Base-by-base conservation (phyloP, 2,888 invertebrate species). In the Melolontha melolontha region DNA sequence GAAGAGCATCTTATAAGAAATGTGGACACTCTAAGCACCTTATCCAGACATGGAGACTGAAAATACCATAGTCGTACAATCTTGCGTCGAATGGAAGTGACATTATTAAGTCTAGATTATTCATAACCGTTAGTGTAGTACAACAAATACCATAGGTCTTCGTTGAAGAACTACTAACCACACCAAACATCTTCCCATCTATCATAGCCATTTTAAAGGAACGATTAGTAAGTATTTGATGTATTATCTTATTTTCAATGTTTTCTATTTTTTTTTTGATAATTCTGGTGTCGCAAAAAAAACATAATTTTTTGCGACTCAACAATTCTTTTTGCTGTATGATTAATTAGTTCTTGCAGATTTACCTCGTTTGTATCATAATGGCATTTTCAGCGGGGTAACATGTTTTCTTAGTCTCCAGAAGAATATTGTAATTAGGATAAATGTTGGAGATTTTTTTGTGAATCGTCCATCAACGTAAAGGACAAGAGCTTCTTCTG, bases 111-210 rank as follows among this genome's bases (percentile, higher is more conserved):
- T 68, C 55, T 22, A 68, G 41, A n/a, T 55, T 14, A 41, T 68
- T 68, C 68, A 68, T 68, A 2, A 65, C 16, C 54, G 52, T 65
- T 12, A 14, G 50, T 11, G 50, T 50, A 10, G 50, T 14, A 14
- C 14, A 10, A 50, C 50, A 50, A 12, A 50, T 50, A 10, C 50
- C 50, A 50, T 14, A 50, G 6, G 12, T 50, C 14, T 50, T 10
- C n/a, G n/a, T 50, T 12, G 50, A 50, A 14, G 70, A 54, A 29
- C 50, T 42, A 39, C 57, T 66, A 7, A 70, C n/a, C 11, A 66
- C 68, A n/a, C 62, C 16, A 55, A 70, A 70, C 54, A 68, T 51
- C 40, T 70, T 70, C 2, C 68, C 70, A 42, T 70, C 70, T 17
- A 69, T 70, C 66, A 70, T 70, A 1, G 70, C 59, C 34, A 70